Evolutionary conservation across 2,797 vertebrate genomes (phyloP), one percentile per base, ranked within the genome.

Genomic region (Cephalopachus bancanus): DNA sequence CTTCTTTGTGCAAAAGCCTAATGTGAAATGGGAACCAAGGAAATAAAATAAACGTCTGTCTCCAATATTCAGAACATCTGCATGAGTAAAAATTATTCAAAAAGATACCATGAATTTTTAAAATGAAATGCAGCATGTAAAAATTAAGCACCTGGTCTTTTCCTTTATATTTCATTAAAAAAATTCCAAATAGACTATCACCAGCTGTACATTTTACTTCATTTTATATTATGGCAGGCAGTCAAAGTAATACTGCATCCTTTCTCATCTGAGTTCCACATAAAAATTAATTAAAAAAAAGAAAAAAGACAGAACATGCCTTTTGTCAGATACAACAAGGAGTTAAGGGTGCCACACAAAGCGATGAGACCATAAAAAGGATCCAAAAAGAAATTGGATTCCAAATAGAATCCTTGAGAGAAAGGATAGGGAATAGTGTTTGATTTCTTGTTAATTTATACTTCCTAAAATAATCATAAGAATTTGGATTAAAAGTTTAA

Each of bases 141-240:
- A 98, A 98, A 97, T 98, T 97, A 97, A 98, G 97, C 97, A 98
- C 98, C 97, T 97, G 96, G 96, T 97, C 94, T 97, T 98, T 96
- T 95, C 88, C 89, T 97, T 97, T 97, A 93, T 97, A 97, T 98
- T 97, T 98, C 96, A 97, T 98, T 96, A 55, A 97, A 97, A 44
- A 97, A 98, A 96, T 96, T 96, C 97, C 97, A 98, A 97, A 97
- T 95, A 96, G 95, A 95, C 91, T 96, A 94, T 93, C 97, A 95
- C 94, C 97, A 98, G 97, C 97, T 98, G 97, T 97, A 97, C 96
- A 33, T 97, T 98, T 98, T 97, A 97, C 91, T 96, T 95, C 95
- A 86, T 95, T 96, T 96, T 97, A 86, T 95, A 94, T 97, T 86
- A 97, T 90, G 84, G 96, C 95, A 96, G 97, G 79, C 94, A 97